Conservation (phyloP, 1,140 invertebrate species). For the Trinorchestia longiramus region DNA sequence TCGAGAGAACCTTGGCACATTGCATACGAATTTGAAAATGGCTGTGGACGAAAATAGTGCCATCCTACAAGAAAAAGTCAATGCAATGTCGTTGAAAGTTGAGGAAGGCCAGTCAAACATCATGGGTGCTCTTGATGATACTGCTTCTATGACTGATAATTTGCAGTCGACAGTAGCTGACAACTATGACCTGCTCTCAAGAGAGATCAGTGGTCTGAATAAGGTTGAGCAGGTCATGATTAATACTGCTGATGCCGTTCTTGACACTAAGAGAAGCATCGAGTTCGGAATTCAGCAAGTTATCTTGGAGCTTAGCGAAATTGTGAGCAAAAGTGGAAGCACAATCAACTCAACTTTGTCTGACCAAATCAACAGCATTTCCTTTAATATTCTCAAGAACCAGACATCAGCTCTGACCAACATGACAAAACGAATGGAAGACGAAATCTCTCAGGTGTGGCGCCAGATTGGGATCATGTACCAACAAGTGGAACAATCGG, state of each 20-base stretch:
- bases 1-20: slow-evolving; percentile 54
- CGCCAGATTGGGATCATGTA: slow-evolving; percentile 90
- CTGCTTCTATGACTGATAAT: slow-evolving; percentile 63
- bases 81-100: slow-evolving; percentile 27
- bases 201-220: slow-evolving; percentile 71
- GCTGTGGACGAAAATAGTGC: slow-evolving; percentile 51
- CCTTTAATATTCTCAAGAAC: slow-evolving; percentile 79
- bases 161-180: slow-evolving; percentile 64
- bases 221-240: slow-evolving; percentile 85
- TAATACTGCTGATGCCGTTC: slow-evolving; percentile 85
- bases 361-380: slow-evolving; percentile 79
- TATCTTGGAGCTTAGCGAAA: slow-evolving; percentile 78
- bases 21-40: slow-evolving; percentile 53
- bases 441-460: slow-evolving; percentile 88
- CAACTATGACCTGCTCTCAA: slow-evolving; percentile 63
- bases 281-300: slow-evolving; percentile 89
- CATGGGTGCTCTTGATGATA: slow-evolving; percentile 62
- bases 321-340: slow-evolving; percentile 75
- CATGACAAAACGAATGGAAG: slow-evolving; percentile 81
- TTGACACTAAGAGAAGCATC: slow-evolving; percentile 85
- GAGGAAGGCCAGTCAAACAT: slow-evolving; percentile 58
- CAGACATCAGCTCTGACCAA: slow-evolving; percentile 81
- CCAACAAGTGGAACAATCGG: slow-evolving; percentile 82
- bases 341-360: slow-evolving; percentile 79
- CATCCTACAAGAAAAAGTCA: slow-evolving; percentile 32